Percentiles rank a stretch among this genome's conserved stretches.
These are phyloP conservation scores for Helicoverpa assulta DNA, from an alignment of 2,888 invertebrate species.

Conservation along the genomic window DNA sequence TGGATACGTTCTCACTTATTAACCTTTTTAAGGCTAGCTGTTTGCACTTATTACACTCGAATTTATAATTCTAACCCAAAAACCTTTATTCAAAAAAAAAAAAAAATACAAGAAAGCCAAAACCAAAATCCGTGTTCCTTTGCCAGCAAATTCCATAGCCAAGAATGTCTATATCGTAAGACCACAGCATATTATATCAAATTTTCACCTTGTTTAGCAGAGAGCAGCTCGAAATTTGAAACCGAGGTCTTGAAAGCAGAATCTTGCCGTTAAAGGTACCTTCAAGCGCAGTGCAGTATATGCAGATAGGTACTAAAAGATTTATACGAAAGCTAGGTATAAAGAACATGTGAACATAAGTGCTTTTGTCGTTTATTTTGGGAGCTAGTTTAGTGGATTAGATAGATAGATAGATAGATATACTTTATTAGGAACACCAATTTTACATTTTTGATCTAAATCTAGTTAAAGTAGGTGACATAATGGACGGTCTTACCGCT, in stretches of 20 bases:
- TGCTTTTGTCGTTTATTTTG: constrained; percentile 8
- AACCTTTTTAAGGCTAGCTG: too few relatives aligned
- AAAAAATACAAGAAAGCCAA: background rate
- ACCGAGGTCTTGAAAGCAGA: constrained; percentile 14
- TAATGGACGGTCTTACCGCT: too few relatives aligned
- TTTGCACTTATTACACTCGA: too few relatives aligned
- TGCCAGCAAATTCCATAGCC: background rate
- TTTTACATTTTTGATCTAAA: too few relatives aligned
- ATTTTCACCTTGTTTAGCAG: background rate
- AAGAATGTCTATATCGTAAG: background rate
- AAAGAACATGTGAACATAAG: constrained; percentile 19
- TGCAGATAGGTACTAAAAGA: constrained; percentile 52
- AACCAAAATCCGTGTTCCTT: background rate
- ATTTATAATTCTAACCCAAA: too few relatives aligned
- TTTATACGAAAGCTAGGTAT: constrained; percentile 31
- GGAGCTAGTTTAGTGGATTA: background rate
- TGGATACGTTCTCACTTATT: too few relatives aligned
- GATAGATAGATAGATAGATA: too few relatives aligned
- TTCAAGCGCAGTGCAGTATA: constrained; percentile 43
- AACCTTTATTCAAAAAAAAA: background rate
- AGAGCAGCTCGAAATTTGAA: constrained; percentile 2
- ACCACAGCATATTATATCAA: background rate
- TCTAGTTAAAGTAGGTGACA: too few relatives aligned
- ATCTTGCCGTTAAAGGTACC: constrained; percentile 13
- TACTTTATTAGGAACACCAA: too few relatives aligned